These are phyloP conservation scores for Toxotes chatareus DNA, from an alignment of 2,113 vertebrate genomes.

Conservation along the genomic window DNA sequence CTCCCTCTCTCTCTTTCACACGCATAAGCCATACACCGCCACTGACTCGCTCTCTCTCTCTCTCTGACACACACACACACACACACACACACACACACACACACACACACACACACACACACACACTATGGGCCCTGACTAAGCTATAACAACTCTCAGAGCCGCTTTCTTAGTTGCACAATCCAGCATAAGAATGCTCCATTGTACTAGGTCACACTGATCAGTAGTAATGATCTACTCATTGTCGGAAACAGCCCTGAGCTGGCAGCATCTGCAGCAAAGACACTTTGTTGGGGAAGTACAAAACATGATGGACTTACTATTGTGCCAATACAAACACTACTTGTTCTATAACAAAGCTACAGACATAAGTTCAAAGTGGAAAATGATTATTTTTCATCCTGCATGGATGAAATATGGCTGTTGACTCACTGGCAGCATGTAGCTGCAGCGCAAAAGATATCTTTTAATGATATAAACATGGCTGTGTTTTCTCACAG, in stretches of 20 bases:
- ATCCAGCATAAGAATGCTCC: constrained; percentile 64
- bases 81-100: constrained; percentile 23
- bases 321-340: constrained; percentile 45
- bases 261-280: constrained; percentile 60
- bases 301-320: constrained; percentile 30
- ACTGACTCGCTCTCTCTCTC: background rate
- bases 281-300: constrained; percentile 37
- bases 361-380: constrained; percentile 13
- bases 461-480: constrained; percentile 14
- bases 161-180: constrained; percentile 72
- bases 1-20: constrained; percentile 35
- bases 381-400: constrained; percentile 7
- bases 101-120: constrained; percentile 37
- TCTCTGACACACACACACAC: constrained; percentile 9
- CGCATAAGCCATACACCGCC: constrained; percentile 24
- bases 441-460: background rate
- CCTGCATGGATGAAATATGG: constrained; percentile 14
- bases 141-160: constrained; percentile 73
- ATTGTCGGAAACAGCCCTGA: constrained; percentile 48
- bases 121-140: constrained; percentile 51
- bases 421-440: background rate
- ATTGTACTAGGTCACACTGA: constrained; percentile 71
- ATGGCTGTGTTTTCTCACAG: constrained; percentile 40
- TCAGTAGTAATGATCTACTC: constrained; percentile 63
- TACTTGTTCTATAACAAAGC: constrained; percentile 36